Evolutionary conservation across 2,888 invertebrate genomes (phyloP).

Genomic region (Tetranychus piercei): DNA sequence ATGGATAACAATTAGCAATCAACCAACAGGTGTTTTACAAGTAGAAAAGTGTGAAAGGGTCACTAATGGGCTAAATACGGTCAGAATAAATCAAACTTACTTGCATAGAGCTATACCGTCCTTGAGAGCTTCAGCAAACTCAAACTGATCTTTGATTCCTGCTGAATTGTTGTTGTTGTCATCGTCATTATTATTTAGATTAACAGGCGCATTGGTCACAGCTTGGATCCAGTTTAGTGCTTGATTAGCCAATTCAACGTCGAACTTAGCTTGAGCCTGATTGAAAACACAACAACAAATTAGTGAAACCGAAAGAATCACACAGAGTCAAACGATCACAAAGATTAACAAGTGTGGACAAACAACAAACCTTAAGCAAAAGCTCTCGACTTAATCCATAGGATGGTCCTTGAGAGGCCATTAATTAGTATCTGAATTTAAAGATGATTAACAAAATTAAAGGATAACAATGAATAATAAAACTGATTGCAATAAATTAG

Average conservation of each 20-base stretch:
- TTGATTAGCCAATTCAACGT: conserved; percentile 35
- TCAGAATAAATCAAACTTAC: conserved; percentile 30
- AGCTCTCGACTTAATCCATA: conserved; percentile 36
- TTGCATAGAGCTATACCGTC: conserved; percentile 37
- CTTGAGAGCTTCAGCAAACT: conserved; percentile 36
- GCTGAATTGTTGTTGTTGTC: neutral
- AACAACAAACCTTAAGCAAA: conserved; percentile 33
- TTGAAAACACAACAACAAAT: conserved; percentile 16
- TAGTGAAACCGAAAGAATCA: neutral
- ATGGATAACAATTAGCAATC: neutral
- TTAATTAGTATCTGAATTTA: conserved; percentile 15
- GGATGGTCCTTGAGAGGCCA: conserved; percentile 34
- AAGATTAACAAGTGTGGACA: neutral
- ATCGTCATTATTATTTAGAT: conserved; percentile 28
- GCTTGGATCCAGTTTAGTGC: conserved; percentile 37
- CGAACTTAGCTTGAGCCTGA: conserved; percentile 38
- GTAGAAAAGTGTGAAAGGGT: too few relatives aligned
- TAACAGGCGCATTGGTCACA: conserved; percentile 31
- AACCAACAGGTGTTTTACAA: too few relatives aligned
- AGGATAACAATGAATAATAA: too few relatives aligned
- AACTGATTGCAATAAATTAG: too few relatives aligned
- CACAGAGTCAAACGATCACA: neutral
- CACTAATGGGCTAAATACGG: neutral
- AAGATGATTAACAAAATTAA: too few relatives aligned
- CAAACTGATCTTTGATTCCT: conserved; percentile 32